Percentiles rank a stretch among this genome's conserved stretches.
Conservation (phyloP, 2,888 invertebrate species). For the Teinopalpus imperialis region DNA sequence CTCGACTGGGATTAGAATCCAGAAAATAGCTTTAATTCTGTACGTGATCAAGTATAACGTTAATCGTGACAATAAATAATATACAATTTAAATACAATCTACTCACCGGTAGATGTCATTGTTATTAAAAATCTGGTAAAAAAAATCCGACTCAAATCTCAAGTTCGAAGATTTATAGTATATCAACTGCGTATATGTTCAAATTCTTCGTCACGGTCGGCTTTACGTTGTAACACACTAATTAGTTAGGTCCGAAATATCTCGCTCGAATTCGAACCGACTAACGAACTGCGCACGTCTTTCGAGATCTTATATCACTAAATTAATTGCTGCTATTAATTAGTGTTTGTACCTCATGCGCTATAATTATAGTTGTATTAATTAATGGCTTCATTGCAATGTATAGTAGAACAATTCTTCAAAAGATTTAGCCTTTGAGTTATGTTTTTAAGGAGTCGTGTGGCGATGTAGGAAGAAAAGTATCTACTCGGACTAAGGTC, state of each 20-base stretch:
- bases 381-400: conserved; percentile 8
- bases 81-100: too few relatives aligned
- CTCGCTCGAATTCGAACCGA: conserved; percentile 13
- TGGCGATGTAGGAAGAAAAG: too few relatives aligned
- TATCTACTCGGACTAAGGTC: too few relatives aligned
- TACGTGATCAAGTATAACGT: too few relatives aligned
- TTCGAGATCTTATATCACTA: conserved; percentile 13
- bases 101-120: conserved; percentile 2
- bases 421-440: too few relatives aligned
- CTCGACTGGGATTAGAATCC: too few relatives aligned
- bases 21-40: too few relatives aligned
- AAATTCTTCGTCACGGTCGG: conserved; percentile 15
- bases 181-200: neutral
- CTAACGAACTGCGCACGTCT: conserved; percentile 12
- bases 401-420: conserved; percentile 3
- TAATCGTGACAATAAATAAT: too few relatives aligned
- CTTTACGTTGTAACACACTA: conserved; percentile 5
- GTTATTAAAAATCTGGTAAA: too few relatives aligned
- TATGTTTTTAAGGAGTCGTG: too few relatives aligned
- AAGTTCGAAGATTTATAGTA: too few relatives aligned
- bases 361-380: conserved; percentile 12
- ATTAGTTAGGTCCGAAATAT: conserved; percentile 22
- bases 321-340: conserved; percentile 14
- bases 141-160: too few relatives aligned
- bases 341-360: conserved; percentile 8